A percentile compares a stretch with the other conserved stretches of the same genome.
Evolutionary conservation across 2,888 invertebrate genomes (phyloP).

Genomic region (Psococerastis gibbosa): DNA sequence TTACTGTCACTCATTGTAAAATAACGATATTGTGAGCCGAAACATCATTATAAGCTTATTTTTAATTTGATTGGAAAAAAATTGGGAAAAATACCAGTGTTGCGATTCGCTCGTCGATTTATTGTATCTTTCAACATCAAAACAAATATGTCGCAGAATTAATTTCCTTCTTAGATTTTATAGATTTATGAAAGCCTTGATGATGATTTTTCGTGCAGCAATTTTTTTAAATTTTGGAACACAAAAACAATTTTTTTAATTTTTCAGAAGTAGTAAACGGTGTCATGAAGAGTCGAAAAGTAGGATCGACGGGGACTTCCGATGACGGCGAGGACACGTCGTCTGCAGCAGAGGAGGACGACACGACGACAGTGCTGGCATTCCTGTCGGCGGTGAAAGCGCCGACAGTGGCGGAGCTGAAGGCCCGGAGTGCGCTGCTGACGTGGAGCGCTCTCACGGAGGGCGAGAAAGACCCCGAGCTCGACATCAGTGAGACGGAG

Average conservation of each 20-base stretch:
- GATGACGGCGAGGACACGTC: constrained; percentile 59
- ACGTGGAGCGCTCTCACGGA: constrained; percentile 51
- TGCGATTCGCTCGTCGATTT: too few relatives aligned
- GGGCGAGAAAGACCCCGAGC: constrained; percentile 29
- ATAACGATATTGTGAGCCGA: too few relatives aligned
- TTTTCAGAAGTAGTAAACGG: constrained; percentile 34
- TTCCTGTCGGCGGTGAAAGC: constrained; percentile 53
- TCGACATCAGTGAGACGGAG: constrained; percentile 38
- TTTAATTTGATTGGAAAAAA: too few relatives aligned
- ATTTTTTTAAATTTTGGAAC: neutral
- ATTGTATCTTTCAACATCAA: too few relatives aligned
- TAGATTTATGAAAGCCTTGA: constrained; percentile 5
- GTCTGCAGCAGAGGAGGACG: constrained; percentile 47
- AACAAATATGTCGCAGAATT: too few relatives aligned
- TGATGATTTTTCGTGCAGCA: constrained; percentile 1
- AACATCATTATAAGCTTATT: too few relatives aligned
- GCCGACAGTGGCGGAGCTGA: constrained; percentile 66
- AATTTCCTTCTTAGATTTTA: too few relatives aligned
- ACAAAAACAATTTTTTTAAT: constrained; percentile 7
- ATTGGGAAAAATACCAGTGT: too few relatives aligned
- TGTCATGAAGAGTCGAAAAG: constrained; percentile 24
- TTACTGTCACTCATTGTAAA: too few relatives aligned
- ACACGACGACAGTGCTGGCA: constrained; percentile 44
- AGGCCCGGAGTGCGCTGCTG: constrained; percentile 65
- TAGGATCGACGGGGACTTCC: constrained; percentile 40